Percentiles rank a stretch among this genome's conserved stretches.
Evolutionary conservation across 1,140 invertebrate genomes (phyloP).

Genomic region (Globodera rostochiensis): DNA sequence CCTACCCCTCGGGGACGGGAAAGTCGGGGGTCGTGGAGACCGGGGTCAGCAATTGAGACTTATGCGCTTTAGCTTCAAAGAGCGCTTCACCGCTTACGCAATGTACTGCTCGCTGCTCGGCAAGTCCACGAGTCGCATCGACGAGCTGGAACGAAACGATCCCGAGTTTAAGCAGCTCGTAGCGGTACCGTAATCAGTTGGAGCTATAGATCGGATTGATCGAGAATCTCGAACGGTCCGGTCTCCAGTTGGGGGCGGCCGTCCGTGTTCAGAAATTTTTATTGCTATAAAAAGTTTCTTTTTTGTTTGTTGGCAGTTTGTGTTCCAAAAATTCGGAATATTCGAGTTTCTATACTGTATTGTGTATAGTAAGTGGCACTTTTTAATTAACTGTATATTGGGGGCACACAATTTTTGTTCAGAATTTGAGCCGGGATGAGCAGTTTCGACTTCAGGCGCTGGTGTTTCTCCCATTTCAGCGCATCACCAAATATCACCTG

Average conservation of each 20-base stretch:
- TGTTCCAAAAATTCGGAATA: too few relatives aligned
- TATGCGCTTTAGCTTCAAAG: slow-evolving; percentile 72
- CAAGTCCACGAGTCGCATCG: slow-evolving; percentile 76
- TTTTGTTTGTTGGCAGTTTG: too few relatives aligned
- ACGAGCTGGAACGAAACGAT: slow-evolving; percentile 75
- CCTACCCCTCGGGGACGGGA: too few relatives aligned
- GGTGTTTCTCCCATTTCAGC: slow-evolving; percentile 68
- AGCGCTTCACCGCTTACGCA: slow-evolving; percentile 87
- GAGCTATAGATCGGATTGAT: too few relatives aligned
- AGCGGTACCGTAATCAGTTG: not conserved
- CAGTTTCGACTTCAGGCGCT: slow-evolving; percentile 67
- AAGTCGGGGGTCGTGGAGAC: too few relatives aligned
- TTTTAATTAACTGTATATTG: slow-evolving; percentile 1
- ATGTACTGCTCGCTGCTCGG: slow-evolving; percentile 91
- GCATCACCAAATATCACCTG: slow-evolving; percentile 68
- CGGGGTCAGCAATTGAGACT: too few relatives aligned
- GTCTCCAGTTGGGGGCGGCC: too few relatives aligned
- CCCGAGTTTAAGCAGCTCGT: slow-evolving; percentile 64
- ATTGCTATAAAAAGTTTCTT: too few relatives aligned
- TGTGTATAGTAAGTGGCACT: not conserved
- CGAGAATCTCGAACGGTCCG: too few relatives aligned
- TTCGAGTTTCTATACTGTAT: not conserved
- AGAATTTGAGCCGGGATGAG: slow-evolving; percentile 66
- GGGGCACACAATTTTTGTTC: not conserved
- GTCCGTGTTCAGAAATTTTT: too few relatives aligned